Evolutionary conservation across 2,888 invertebrate genomes (phyloP).

Genomic region (Diarsia dahlii): DNA sequence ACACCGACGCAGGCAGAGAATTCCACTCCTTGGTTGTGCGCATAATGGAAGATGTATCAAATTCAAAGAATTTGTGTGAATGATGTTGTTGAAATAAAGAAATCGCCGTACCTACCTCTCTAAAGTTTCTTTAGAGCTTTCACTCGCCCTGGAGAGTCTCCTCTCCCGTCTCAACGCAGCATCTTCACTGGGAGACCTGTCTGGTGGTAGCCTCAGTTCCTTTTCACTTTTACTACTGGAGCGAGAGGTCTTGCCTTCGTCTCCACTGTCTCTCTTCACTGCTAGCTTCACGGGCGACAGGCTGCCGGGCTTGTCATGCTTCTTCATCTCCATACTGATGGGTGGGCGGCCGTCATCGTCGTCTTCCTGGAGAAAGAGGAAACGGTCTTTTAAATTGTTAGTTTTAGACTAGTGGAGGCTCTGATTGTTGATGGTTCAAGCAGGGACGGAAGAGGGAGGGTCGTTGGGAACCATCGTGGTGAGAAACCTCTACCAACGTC

Average conservation of each 20-base stretch:
- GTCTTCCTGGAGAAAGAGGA: slow-evolving; percentile 70
- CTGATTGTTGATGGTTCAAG: too few relatives aligned
- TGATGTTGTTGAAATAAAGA: neutral
- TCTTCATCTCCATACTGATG: slow-evolving; percentile 88
- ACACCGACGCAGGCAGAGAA: too few relatives aligned
- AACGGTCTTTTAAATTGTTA: neutral
- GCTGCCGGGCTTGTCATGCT: slow-evolving; percentile 86
- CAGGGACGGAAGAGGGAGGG: too few relatives aligned
- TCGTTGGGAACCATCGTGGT: too few relatives aligned
- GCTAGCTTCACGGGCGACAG: slow-evolving; percentile 83
- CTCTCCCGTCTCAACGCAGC: slow-evolving; percentile 76
- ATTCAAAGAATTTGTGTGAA: too few relatives aligned
- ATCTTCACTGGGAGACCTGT: slow-evolving; percentile 84
- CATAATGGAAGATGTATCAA: too few relatives aligned
- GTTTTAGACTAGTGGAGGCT: neutral
- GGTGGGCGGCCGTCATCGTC: slow-evolving; percentile 78
- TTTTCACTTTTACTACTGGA: slow-evolving; percentile 84
- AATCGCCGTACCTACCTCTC: slow-evolving; percentile 78
- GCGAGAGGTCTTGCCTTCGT: slow-evolving; percentile 79
- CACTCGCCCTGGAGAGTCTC: slow-evolving; percentile 81
- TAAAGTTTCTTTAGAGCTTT: slow-evolving; percentile 84
- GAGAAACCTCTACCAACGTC: too few relatives aligned
- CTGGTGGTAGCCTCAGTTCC: slow-evolving; percentile 82
- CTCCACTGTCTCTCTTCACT: slow-evolving; percentile 80
- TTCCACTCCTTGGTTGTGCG: too few relatives aligned